phyloP scores from a whole-genome alignment of 1,140 invertebrate species.

The Chlorops oryzae region DNA sequence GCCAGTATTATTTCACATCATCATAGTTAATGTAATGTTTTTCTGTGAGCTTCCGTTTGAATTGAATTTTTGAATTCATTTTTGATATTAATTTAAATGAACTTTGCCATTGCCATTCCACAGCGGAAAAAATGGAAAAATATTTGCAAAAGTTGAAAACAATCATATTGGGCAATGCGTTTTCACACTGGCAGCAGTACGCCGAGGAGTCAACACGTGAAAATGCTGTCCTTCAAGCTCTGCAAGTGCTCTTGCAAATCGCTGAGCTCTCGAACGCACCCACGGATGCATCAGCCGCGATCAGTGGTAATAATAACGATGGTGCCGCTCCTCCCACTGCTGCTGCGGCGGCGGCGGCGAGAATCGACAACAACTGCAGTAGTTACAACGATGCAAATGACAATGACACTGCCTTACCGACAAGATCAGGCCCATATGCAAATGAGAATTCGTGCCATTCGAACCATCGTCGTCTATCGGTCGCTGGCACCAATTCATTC shows the following conservation, averaged over 20 bases:
- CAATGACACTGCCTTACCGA: too few relatives aligned
- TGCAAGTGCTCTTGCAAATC: conserved; percentile 42
- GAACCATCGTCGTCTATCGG: conserved; percentile 26
- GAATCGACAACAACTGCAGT: background rate
- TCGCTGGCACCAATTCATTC: background rate
- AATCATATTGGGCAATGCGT: conserved; percentile 33
- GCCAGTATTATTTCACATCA: too few relatives aligned
- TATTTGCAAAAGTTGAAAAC: conserved; percentile 38
- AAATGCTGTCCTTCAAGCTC: conserved; percentile 37
- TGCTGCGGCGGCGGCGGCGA: background rate
- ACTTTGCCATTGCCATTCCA: conserved; percentile 14
- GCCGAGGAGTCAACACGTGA: conserved; percentile 30
- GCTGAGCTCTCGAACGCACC: conserved; percentile 37
- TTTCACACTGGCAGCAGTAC: conserved; percentile 28
- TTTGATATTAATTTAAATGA: conserved; percentile 17
- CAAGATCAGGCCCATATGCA: background rate
- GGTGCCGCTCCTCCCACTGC: background rate
- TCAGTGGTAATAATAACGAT: conserved; percentile 16
- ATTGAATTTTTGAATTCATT: too few relatives aligned
- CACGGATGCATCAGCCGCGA: conserved; percentile 26
- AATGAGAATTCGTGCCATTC: conserved; percentile 11
- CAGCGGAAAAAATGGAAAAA: conserved; percentile 45
- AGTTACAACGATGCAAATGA: too few relatives aligned
- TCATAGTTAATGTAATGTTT: too few relatives aligned
- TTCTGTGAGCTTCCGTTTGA: too few relatives aligned